Evolutionary conservation across 2,888 invertebrate genomes (phyloP), one percentile per base, ranked within the genome.

Genomic region (Pyrrhosoma nymphula): DNA sequence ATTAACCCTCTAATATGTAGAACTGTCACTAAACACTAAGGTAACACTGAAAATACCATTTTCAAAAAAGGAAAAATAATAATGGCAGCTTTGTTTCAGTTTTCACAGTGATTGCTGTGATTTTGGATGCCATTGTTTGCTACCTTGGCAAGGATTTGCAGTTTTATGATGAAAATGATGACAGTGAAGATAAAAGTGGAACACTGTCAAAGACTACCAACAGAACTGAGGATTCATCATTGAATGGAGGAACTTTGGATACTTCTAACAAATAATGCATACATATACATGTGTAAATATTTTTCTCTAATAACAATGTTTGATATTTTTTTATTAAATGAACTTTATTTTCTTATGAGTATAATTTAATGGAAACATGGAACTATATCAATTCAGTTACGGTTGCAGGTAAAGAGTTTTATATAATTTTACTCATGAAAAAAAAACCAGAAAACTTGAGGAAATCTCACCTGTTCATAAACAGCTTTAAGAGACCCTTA

Each of bases 101-200:
- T 56, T 97, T 98, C 88, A 97, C 98, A 26, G 96, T 97, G 0
- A 96, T 98, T 69, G 98, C 98, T 47, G 97, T 98, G 3, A 35
- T 97, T n/a, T 97, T 98, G 96, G 98, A 98, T 96, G 96, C 97
- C 4, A 96, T 97, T 1, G 98, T 98, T 4, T 98, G 98, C 97
- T 97, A 97, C 96, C 97, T 97, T 95, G 98, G 97, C 0, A 97
- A 97, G 95, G 97, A 97, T 96, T 96, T 98, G 95, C 97, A 98
- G 96, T 97, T 98, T 12, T 98, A 98, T 96, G 97, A 97, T 55
- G 96, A 96, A 95, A 96, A 96, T 69, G 96, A 96, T 39, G 96
- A 75, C 97, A 97, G 69, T 96, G 96, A 95, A 97, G 97, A 95
- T 95, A 95, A 95, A 39, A 91, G 95, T 95, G 69, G 60, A 90